A percentile compares a stretch with the other conserved stretches of the same genome.
These are phyloP conservation scores for Menidia menidia DNA, from an alignment of 2,797 vertebrate genomes.

Conservation along the genomic window DNA sequence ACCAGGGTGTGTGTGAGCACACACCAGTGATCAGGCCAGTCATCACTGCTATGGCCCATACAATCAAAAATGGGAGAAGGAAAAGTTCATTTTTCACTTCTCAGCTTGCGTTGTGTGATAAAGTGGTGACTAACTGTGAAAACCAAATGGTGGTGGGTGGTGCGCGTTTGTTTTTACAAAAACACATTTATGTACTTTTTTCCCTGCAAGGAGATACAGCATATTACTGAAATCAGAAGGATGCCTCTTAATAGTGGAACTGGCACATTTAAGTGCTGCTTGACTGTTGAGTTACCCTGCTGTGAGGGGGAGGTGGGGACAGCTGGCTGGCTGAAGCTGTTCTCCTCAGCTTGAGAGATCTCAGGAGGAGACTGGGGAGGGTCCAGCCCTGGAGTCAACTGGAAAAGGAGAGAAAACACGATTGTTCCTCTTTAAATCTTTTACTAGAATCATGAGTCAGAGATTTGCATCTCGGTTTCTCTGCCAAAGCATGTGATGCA, in stretches of 20 bases:
- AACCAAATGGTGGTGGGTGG: conserved; percentile 72
- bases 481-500: not conserved
- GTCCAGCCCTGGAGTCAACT: conserved; percentile 94
- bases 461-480: not conserved
- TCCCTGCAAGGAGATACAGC: conserved; percentile 43
- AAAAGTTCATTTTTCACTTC: conserved; percentile 66
- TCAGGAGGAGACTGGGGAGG: conserved; percentile 89
- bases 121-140: conserved; percentile 71
- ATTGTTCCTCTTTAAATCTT: conserved; percentile 5
- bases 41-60: conserved; percentile 18
- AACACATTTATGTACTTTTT: conserved; percentile 30
- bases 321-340: conserved; percentile 88
- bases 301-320: conserved; percentile 94
- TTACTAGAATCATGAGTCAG: conserved; percentile 7
- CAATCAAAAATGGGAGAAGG: conserved; percentile 35
- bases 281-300: conserved; percentile 86
- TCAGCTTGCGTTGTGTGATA: conserved; percentile 66
- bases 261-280: conserved; percentile 42
- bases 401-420: conserved; percentile 30
- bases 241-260: conserved; percentile 36
- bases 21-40: not conserved
- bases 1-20: conserved; percentile 33
- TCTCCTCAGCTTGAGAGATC: conserved; percentile 88
- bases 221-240: conserved; percentile 42
- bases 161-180: conserved; percentile 29